phyloP scores from a whole-genome alignment of 2,113 vertebrate species.

The Panurus biarmicus region DNA sequence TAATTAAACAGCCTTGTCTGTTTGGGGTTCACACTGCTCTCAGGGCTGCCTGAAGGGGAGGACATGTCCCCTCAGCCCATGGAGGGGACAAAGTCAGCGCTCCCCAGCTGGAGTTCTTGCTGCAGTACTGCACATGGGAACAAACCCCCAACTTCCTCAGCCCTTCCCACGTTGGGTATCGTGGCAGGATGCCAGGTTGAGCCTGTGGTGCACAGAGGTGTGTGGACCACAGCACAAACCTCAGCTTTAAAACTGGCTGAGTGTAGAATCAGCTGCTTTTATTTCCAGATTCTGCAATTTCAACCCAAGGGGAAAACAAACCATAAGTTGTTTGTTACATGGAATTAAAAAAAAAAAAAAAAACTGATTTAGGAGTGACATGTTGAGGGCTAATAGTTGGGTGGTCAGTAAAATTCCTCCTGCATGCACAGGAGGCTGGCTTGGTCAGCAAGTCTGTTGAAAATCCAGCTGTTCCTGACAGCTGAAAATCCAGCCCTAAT shows the following conservation, averaged over 20 bases:
- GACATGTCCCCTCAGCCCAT: accelerated
- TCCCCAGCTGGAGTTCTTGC: not conserved
- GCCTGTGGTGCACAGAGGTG: not conserved
- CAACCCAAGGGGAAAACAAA: not conserved
- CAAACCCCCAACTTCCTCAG: not conserved
- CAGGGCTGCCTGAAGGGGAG: not conserved
- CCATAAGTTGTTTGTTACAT: accelerated
- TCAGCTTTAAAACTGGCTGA: not conserved
- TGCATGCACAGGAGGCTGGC: not conserved
- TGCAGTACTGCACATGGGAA: not conserved
- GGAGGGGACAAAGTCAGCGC: not conserved
- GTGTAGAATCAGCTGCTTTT: not conserved
- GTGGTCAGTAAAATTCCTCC: not conserved
- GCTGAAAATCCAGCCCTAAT: not conserved
- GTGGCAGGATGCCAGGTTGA: not conserved
- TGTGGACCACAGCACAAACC: not conserved
- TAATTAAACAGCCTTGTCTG: not conserved
- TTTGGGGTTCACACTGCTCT: not conserved
- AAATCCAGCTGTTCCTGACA: not conserved
- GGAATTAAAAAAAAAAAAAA: not conserved
- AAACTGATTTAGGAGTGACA: not conserved
- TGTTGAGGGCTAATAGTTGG: not conserved
- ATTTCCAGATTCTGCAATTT: not conserved
- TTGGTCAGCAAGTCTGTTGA: not conserved
- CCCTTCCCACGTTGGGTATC: accelerated